Evolutionary conservation across 2,888 invertebrate genomes (phyloP).

Genomic region (Agrotis segetum): DNA sequence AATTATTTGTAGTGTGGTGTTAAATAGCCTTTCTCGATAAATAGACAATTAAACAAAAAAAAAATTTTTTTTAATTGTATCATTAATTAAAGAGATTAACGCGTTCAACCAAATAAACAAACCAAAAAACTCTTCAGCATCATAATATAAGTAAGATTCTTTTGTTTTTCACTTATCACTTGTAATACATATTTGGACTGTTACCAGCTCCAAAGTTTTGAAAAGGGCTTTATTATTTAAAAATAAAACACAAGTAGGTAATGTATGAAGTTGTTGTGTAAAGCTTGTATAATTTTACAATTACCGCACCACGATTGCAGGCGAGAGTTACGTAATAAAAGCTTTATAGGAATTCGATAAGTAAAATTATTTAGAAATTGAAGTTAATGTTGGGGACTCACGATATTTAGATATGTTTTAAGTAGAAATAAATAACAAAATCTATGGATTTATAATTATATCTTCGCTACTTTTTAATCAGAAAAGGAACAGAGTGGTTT

Average conservation of each 20-base stretch:
- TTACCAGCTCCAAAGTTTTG: conserved; percentile 9
- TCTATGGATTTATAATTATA: no score
- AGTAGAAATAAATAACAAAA: no score
- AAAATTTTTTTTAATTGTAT: no score
- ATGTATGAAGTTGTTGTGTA: conserved; percentile 41
- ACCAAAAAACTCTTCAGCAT: no score
- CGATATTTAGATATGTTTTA: not conserved
- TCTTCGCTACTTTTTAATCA: no score
- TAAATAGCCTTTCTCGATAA: no score
- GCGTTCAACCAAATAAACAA: no score
- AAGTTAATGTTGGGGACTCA: not conserved
- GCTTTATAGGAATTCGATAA: conserved; percentile 18
- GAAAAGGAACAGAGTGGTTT: no score
- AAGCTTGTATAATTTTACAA: conserved; percentile 57
- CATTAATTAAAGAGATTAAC: no score
- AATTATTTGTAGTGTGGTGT: no score
- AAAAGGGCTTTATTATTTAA: conserved; percentile 26
- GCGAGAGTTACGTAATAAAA: conserved; percentile 40
- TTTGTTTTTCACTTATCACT: conserved; percentile 23
- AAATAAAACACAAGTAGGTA: conserved; percentile 31
- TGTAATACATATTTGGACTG: not conserved
- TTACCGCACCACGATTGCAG: conserved; percentile 47
- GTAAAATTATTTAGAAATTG: conserved; percentile 29
- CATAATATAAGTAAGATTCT: not conserved
- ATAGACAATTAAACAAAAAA: no score